These are phyloP conservation scores for Lithophane socia DNA, from an alignment of 2,888 invertebrate species.

Conservation along the genomic window DNA sequence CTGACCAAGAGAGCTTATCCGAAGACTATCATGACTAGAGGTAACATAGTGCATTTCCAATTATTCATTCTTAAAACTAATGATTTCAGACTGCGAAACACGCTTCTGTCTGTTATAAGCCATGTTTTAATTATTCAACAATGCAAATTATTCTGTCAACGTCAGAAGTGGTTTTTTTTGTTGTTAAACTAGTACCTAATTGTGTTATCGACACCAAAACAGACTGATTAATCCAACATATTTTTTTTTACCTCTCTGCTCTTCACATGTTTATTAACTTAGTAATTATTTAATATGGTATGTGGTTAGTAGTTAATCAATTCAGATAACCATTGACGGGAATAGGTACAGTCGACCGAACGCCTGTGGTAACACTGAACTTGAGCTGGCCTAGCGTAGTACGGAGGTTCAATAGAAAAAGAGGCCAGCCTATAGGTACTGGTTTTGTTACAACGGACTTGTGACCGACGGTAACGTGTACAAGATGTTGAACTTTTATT, in stretches of 20 bases:
- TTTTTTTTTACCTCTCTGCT: too few species aligned
- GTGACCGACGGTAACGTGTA: background rate
- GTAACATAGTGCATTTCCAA: background rate
- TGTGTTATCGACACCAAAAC: background rate
- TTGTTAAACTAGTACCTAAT: background rate
- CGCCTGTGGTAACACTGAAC: background rate
- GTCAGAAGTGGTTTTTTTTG: background rate
- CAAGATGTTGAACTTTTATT: background rate
- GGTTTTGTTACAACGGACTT: conserved; percentile 1
- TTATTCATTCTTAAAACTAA: background rate
- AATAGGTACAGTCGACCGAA: background rate
- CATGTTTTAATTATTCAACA: background rate
- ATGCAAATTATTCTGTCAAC: background rate
- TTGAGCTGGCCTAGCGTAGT: background rate
- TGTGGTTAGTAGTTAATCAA: background rate
- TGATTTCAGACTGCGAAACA: background rate
- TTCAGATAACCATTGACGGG: background rate
- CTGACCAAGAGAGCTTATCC: conserved; percentile 8
- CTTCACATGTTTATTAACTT: background rate
- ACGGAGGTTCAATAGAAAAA: background rate
- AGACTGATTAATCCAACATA: background rate
- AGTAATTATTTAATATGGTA: background rate
- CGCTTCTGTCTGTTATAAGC: background rate
- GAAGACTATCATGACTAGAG: background rate
- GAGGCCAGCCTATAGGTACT: background rate